Percentiles rank a stretch among this genome's conserved stretches.
Conservation (phyloP, 2,113 vertebrate species). For the Semnornis frantzii region DNA sequence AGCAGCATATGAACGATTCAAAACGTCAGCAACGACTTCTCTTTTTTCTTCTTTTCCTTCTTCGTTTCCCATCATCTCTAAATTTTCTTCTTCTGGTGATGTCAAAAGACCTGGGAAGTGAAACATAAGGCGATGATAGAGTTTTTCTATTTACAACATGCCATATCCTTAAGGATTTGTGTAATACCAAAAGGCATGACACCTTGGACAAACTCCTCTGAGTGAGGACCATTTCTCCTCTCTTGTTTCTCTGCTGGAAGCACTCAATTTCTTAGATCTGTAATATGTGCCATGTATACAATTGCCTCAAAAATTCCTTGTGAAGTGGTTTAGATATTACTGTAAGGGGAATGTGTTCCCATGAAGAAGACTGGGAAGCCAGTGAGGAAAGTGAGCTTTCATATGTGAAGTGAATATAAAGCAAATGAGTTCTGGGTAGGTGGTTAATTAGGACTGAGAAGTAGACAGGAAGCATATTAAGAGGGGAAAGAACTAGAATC, state of each 20-base stretch:
- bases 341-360: background rate
- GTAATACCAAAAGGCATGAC: background rate
- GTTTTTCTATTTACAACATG: background rate
- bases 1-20: background rate
- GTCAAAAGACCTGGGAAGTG: background rate
- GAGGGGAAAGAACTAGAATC: background rate
- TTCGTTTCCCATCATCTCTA: background rate
- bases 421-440: background rate
- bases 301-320: background rate
- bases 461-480: background rate
- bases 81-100: background rate
- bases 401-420: background rate
- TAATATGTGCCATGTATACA: background rate
- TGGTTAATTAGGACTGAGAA: background rate
- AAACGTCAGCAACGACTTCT: background rate
- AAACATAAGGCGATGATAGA: background rate
- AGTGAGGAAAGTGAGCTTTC: background rate
- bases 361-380: background rate
- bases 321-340: background rate
- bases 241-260: constrained; percentile 4
- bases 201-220: background rate
- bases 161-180: background rate
- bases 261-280: background rate
- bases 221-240: background rate
- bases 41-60: background rate